These are phyloP conservation scores for Sceloporus tristichus DNA, from an alignment of 2,113 vertebrate genomes.

Conservation along the genomic window DNA sequence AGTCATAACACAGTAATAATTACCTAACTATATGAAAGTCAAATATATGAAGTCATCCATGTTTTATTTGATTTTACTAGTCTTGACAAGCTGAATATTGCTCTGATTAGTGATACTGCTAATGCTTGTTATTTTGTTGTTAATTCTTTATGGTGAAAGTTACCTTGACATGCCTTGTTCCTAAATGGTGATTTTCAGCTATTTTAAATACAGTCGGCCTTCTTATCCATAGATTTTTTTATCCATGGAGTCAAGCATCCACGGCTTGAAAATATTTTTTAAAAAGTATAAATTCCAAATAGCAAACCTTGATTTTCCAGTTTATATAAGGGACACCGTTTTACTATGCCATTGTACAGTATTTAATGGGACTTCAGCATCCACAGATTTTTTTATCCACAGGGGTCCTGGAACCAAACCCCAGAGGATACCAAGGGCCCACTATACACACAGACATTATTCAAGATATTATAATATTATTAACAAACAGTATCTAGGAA, in stretches of 20 bases:
- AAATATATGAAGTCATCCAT: neutral
- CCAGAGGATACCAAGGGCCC: no score
- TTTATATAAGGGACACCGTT: no score
- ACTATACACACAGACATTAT: neutral
- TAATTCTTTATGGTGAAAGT: neutral
- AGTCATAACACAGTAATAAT: neutral
- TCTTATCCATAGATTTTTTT: no score
- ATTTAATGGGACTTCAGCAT: no score
- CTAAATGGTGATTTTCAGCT: neutral
- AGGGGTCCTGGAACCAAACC: no score
- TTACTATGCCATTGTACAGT: no score
- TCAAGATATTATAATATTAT: neutral
- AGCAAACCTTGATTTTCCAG: no score
- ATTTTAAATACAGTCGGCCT: neutral
- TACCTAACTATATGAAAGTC: neutral
- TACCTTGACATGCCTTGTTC: neutral
- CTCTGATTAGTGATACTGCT: neutral
- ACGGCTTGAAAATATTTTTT: no score
- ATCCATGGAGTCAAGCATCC: no score
- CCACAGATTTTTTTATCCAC: no score
- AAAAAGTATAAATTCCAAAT: no score
- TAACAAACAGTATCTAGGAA: neutral
- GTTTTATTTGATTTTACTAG: conserved; percentile 12
- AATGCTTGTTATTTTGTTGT: neutral
- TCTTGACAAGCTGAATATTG: neutral